Base-by-base conservation (phyloP, 2,888 invertebrate genomes). In the Eumacrocentrus americanus region DNA sequence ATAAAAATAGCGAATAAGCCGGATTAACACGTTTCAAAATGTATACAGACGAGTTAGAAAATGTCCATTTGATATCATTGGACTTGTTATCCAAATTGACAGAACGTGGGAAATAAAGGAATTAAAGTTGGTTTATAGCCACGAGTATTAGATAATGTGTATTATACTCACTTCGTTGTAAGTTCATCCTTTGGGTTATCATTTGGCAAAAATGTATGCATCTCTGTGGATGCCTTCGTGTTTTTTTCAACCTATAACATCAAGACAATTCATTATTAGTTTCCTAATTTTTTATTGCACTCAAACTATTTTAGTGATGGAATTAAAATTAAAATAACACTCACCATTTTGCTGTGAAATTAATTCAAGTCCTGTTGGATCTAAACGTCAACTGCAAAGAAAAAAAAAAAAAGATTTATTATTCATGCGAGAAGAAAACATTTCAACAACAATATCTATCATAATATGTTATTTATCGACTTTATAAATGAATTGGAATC, bases 171-270 rank as follows among this genome's bases (percentile, higher is more conserved):
- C 79, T 79, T 80, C 38, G 70, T 69, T 12, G 75, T 61, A 16
- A 80, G 59, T 9, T 76, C 77, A 46, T 79, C 77, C 61, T 79
- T 79, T 20, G 71, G 53, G 40, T 70, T 67, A 72, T 90, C 88
- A 69, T 84, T 85, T 42, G 91, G 89, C 66, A 92, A 82, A 76
- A 92, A 92, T 12, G 90, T 90, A 71, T 91, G 90, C 84, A 91
- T 79, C 81, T 92, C 92, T 69, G 91, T 91, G 44, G 88, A 83
- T 57, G 82, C 56, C 61, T 72, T 76, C 46, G 72, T 70, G 40
- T 68, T 74, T 18, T 42, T 23, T n/a, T 44, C 44, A 44, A 44
- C 44, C 54, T 54, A 6, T n/a, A 54, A 44, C n/a, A 34, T 16
- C 25, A 42, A 18, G 6, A 34, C n/a, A 25, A 40, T 16, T 11